Base-by-base conservation (phyloP, 2,113 vertebrate species). In the Galeopterus variegatus region DNA sequence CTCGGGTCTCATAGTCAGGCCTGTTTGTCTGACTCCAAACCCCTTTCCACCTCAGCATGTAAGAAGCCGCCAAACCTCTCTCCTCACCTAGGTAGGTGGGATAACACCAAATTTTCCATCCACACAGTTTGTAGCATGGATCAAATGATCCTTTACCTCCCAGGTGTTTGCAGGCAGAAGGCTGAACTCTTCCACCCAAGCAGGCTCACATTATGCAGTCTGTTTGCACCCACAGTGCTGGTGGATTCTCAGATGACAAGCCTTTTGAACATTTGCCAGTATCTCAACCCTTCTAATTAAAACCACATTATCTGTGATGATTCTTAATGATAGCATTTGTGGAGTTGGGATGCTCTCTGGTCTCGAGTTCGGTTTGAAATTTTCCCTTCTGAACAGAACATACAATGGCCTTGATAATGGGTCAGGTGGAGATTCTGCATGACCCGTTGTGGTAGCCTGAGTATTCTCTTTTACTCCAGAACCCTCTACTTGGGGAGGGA, bases 231-330 rank as follows among this genome's bases (percentile, higher is more conserved):
- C 64, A 48, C 1, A 2, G 14, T 24, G 50, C 87, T 45, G 33
- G 41, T 19, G 1, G 76, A 82, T 50, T 85, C 89, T 96, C 89
- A 80, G 75, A 82, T 87, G 94, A 94, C 72, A 88, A 73, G 91
- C 17, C 95, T 94, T 79, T 93, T 96, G 97, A 96, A 95, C 73
- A 13, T 26, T 54, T 94, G 96, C 96, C 96, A 97, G 9, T 80
- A 70, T 96, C 67, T 96, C 91, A 96, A n/a, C 95, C 95, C 92
- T 97, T 93, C 92, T 97, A 95, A 95, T 97, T 96, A 97, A 97
- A 98, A 93, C 82, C 93, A 95, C 93, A 96, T 97, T 97, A 97
- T 97, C 93, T 24, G 13, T 92, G 95, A 94, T 97, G 96, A 89
- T 93, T 91, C 86, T 95, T 94, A 94, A 96, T 93, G 92, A 93